These are phyloP conservation scores for Xyliphius kryptos DNA, from an alignment of 2,113 vertebrate species.

Conservation along the genomic window DNA sequence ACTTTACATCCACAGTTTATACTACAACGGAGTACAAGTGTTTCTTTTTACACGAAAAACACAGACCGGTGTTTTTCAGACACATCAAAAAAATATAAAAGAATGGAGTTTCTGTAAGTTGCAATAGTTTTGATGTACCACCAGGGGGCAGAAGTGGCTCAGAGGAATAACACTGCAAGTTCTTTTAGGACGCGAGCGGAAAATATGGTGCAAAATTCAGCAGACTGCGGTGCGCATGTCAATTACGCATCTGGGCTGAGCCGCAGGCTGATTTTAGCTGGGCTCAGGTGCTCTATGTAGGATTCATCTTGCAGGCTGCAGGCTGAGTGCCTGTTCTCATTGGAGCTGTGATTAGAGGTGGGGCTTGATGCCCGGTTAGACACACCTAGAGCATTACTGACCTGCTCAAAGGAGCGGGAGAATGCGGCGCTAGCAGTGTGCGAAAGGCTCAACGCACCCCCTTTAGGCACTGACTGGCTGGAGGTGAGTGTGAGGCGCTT, in stretches of 20 bases:
- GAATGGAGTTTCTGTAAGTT: constrained; percentile 36
- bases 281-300: constrained; percentile 71
- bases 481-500: constrained; percentile 87
- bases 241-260: constrained; percentile 76
- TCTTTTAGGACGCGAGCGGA: background rate
- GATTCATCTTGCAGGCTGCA: constrained; percentile 89
- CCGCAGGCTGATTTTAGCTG: constrained; percentile 88
- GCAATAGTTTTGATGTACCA: no score
- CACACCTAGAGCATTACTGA: constrained; percentile 71
- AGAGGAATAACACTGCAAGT: no score
- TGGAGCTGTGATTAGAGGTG: constrained; percentile 57
- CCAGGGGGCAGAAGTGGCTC: constrained; percentile 6
- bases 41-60: no score
- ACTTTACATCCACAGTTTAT: constrained; percentile 1
- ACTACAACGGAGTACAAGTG: constrained; percentile 4
- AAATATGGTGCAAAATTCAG: constrained; percentile 11
- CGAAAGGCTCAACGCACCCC: constrained; percentile 82
- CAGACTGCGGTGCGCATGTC: background rate
- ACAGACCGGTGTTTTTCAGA: constrained; percentile 25
- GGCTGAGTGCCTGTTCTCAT: constrained; percentile 79
- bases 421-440: constrained; percentile 87
- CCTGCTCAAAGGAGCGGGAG: constrained; percentile 86
- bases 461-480: constrained; percentile 80
- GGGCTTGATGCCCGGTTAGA: constrained; percentile 58
- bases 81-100: constrained; percentile 18